Base-by-base conservation (phyloP, 2,888 invertebrate genomes). In the Tiphia femorata region DNA sequence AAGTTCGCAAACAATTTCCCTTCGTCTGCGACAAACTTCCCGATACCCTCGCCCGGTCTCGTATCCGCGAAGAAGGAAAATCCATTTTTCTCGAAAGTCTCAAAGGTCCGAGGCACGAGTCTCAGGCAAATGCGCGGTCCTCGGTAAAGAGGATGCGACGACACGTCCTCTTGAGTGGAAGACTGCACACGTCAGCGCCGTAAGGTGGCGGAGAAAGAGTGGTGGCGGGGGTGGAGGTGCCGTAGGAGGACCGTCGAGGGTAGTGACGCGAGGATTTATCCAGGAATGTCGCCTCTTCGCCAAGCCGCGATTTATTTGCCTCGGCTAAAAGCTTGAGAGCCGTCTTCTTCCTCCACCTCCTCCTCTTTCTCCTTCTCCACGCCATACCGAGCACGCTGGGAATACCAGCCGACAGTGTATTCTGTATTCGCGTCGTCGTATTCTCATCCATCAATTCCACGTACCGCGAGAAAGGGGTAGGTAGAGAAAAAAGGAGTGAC, bases 241-340 rank as follows among this genome's bases (percentile, higher is more conserved):
- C n/a, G 14, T 3, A 20, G 19, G 20, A 40, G 19, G 42, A 20
- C 29, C 14, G 33, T 35, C 33, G 20, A 33, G 14, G n/a, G 49
- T 30, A 49, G 49, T 33, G 44, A 57, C 48, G 51, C 37, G 58
- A 43, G 51, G 47, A 54, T 50, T 68, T 66, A 69, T 69, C 62
- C 61, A 29, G 38, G 62, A 67, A 56, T 52, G 55, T 58, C 61
- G 58, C 42, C 62, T 62, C 62, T 52, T 63, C 17, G 37, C 60
- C 62, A 58, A 66, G 52, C 59, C 56, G 53, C 71, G 72, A 71
- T 71, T 69, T 71, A 72, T 71, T 71, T 71, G 72, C 67, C 69
- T 49, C 57, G 41, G 59, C 72, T 71, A 71, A 71, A 72, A 71
- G 70, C 70, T 72, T 67, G 72, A 66, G 70, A 66, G 62, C 57